Base-by-base conservation (phyloP, 2,113 vertebrate species). In the Tylochromis polylepis region DNA sequence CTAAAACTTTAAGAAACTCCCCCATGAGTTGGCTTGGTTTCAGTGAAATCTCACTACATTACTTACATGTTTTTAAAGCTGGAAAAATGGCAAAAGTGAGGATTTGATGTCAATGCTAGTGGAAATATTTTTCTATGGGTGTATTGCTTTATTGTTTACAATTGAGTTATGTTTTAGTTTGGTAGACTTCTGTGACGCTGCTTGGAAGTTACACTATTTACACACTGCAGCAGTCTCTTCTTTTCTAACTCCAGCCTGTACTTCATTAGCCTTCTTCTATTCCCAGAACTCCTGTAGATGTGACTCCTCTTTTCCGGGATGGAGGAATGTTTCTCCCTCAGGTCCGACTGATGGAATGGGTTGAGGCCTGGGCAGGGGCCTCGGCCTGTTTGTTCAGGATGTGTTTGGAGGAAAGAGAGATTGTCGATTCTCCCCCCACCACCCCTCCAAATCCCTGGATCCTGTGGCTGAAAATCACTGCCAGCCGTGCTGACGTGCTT, bases 231-330 rank as follows among this genome's bases (percentile, higher is more conserved):
- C 84, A 55, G 80, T 67, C 88, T 82, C 79, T 86, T 86, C 78
- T 80, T 84, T 49, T 55, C 11, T 36, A 58, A 79, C 88, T 49
- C 34, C 90, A 46, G 93, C 84, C 96, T 97, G 95, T 92, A 94
- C 93, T 94, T 96, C 95, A 96, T 96, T 97, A 96, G 91, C 91
- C 88, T 80, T 87, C 86, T 84, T 91, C 92, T 92, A 91, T 95
- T 96, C 96, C 93, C 94, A 93, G 92, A 95, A 95, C 94, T 90
- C 91, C 92, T 87, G 91, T 89, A 91, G 94, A 93, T 94, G 92
- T 94, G 95, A 95, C 93, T 95, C 94, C 91, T 94, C 95, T 95
- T 94, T 96, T 95, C 94, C 93, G 88, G 89, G 92, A 95, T 84
- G 90, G 90, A 93, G 92, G 95, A 94, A 93, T 94, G 93, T 94